phyloP scores from a whole-genome alignment of 2,888 invertebrate species.

The Argyresthia albistria region DNA sequence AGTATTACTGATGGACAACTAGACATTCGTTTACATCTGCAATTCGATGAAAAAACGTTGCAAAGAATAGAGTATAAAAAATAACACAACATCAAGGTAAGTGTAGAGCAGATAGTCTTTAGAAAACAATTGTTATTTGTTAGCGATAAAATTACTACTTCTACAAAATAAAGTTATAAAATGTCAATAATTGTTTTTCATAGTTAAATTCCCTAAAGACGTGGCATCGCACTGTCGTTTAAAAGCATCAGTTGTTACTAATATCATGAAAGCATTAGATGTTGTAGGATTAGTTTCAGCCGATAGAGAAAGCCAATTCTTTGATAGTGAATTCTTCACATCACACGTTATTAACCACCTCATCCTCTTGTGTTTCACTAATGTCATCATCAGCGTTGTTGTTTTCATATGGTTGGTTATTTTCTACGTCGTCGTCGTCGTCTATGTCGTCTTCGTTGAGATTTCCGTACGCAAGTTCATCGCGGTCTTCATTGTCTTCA shows the following conservation, averaged over 20 bases:
- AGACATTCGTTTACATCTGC: too few relatives aligned
- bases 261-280: background rate
- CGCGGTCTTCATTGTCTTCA: constrained; percentile 24
- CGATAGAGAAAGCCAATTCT: background rate
- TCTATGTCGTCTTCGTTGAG: constrained; percentile 21
- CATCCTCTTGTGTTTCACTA: background rate
- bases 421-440: constrained; percentile 8
- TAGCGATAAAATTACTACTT: too few relatives aligned
- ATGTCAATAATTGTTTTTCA: too few relatives aligned
- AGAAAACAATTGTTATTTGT: too few relatives aligned
- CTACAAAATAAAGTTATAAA: too few relatives aligned
- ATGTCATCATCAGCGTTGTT: background rate
- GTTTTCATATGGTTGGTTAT: background rate
- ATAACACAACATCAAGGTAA: too few relatives aligned
- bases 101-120: too few relatives aligned
- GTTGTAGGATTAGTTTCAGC: background rate
- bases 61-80: too few relatives aligned
- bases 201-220: too few relatives aligned
- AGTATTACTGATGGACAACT: too few relatives aligned
- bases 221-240: too few relatives aligned
- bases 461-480: constrained; percentile 8
- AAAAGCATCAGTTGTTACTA: background rate
- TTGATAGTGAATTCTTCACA: background rate
- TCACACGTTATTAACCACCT: background rate
- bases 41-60: too few relatives aligned